Evolutionary conservation across 1,140 invertebrate species (phyloP).

Genomic region (Belonocnema kinseyi): DNA sequence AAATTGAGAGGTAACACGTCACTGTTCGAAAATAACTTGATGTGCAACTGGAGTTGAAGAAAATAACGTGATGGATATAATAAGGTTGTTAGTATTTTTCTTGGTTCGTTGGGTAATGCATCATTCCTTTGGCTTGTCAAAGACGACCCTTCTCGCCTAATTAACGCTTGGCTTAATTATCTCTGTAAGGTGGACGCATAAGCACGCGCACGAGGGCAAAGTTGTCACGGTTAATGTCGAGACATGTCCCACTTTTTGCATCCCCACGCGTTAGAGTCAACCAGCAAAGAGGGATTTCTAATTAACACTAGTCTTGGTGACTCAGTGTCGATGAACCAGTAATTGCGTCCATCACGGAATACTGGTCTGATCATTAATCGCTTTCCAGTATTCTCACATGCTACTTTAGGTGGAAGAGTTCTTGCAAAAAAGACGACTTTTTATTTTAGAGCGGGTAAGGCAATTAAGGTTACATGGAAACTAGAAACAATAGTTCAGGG

Average conservation of each 20-base stretch:
- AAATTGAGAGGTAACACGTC: too few relatives aligned
- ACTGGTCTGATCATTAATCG: too few relatives aligned
- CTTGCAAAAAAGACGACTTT: too few relatives aligned
- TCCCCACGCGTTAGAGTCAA: neutral
- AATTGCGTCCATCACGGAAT: neutral
- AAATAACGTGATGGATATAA: neutral
- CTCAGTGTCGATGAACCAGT: slow-evolving; percentile 13
- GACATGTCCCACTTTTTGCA: slow-evolving; percentile 13
- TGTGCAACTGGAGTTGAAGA: too few relatives aligned
- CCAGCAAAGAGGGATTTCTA: slow-evolving; percentile 8
- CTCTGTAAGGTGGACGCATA: slow-evolving; percentile 3
- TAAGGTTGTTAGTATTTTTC: slow-evolving; percentile 24
- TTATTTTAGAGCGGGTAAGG: too few relatives aligned
- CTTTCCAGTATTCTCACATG: too few relatives aligned
- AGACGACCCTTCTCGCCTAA: slow-evolving; percentile 13
- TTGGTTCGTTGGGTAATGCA: neutral
- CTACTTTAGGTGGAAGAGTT: too few relatives aligned
- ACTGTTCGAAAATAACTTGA: too few relatives aligned
- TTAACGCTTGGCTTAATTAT: slow-evolving; percentile 24
- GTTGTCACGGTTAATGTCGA: slow-evolving; percentile 17
- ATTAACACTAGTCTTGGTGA: slow-evolving; percentile 7
- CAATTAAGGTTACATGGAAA: too few relatives aligned
- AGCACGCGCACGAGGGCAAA: slow-evolving; percentile 24
- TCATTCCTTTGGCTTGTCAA: slow-evolving; percentile 10
- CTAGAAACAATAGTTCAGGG: neutral